phyloP scores from a whole-genome alignment of 1,140 invertebrate genomes.

The Drosophila miranda region DNA sequence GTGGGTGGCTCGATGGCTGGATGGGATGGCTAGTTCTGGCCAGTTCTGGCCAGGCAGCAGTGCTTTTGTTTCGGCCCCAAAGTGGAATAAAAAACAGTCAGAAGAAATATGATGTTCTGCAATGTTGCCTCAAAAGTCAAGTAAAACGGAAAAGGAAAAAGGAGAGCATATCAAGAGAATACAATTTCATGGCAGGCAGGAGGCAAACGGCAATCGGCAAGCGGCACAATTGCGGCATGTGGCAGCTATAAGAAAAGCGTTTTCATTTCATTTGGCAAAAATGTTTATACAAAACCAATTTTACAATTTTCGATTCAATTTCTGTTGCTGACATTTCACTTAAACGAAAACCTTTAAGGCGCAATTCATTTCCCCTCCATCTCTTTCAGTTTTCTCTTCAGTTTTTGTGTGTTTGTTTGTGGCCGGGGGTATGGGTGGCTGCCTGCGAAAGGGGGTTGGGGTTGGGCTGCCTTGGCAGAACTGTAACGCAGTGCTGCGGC shows the following conservation, averaged over 20 bases:
- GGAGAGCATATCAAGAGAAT: constrained; percentile 37
- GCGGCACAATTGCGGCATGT: constrained; percentile 1
- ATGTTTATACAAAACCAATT: constrained; percentile 81
- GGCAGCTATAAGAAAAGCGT: constrained; percentile 70
- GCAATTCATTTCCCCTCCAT: constrained; percentile 62
- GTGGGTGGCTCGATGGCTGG: no score
- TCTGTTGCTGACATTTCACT: constrained; percentile 80
- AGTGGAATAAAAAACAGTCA: constrained; percentile 71
- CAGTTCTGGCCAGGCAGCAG: constrained; percentile 26
- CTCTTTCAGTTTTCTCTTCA: no score
- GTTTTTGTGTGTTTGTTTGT: constrained; percentile 10
- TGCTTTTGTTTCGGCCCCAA: constrained; percentile 54
- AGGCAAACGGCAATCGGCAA: constrained; percentile 8
- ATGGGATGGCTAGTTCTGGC: constrained; percentile 19
- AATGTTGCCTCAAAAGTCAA: constrained; percentile 28
- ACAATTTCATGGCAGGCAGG: constrained; percentile 40
- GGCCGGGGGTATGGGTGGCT: constrained; percentile 15
- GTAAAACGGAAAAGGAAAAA: constrained; percentile 15
- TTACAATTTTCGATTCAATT: constrained; percentile 81
- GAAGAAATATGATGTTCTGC: constrained; percentile 70
- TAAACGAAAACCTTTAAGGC: constrained; percentile 81
- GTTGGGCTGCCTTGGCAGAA: not conserved
- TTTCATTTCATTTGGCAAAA: constrained; percentile 79
- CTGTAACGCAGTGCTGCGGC: constrained; percentile 10
- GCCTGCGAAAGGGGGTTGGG: constrained; percentile 14